Evolutionary conservation across 2,888 invertebrate genomes (phyloP).

Genomic region (Synanthedon andrenaeformis): DNA sequence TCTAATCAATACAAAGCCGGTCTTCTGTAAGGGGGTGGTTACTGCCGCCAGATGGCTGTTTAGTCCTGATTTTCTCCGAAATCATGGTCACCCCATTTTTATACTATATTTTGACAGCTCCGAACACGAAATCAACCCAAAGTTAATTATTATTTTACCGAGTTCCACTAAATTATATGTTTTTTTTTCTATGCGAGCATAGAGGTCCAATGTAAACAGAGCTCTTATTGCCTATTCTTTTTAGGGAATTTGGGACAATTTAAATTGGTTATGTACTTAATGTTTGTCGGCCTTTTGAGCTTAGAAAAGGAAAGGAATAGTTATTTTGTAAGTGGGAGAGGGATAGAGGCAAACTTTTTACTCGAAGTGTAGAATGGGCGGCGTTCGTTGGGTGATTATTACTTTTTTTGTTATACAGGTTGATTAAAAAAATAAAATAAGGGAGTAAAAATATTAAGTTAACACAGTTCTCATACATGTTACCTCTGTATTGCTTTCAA

Average conservation of each 20-base stretch:
- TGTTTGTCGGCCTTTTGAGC: not conserved
- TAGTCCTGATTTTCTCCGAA: no score
- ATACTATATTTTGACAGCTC: slow-evolving; percentile 16
- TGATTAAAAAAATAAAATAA: slow-evolving; percentile 11
- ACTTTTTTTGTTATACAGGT: slow-evolving; percentile 26
- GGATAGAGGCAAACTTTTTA: slow-evolving; percentile 21
- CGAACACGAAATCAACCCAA: slow-evolving; percentile 8
- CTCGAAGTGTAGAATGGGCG: slow-evolving; percentile 29
- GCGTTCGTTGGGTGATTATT: slow-evolving; percentile 41
- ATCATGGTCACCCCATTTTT: slow-evolving; percentile 19
- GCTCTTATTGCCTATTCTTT: slow-evolving; percentile 4
- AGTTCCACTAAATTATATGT: slow-evolving; percentile 48
- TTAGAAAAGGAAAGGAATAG: slow-evolving; percentile 21
- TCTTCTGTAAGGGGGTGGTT: no score
- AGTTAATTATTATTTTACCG: slow-evolving; percentile 62
- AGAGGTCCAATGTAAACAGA: slow-evolving; percentile 17
- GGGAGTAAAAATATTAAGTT: no score
- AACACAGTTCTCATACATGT: no score
- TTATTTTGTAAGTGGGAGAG: slow-evolving; percentile 33
- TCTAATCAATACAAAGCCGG: no score
- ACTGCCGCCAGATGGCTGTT: no score
- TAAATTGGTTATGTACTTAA: not conserved
- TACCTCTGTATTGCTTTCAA: no score
- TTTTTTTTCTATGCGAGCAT: slow-evolving; percentile 17
- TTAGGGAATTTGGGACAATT: not conserved